Conservation (phyloP, 2,797 vertebrate species). For the Micrastur ruficollis region DNA sequence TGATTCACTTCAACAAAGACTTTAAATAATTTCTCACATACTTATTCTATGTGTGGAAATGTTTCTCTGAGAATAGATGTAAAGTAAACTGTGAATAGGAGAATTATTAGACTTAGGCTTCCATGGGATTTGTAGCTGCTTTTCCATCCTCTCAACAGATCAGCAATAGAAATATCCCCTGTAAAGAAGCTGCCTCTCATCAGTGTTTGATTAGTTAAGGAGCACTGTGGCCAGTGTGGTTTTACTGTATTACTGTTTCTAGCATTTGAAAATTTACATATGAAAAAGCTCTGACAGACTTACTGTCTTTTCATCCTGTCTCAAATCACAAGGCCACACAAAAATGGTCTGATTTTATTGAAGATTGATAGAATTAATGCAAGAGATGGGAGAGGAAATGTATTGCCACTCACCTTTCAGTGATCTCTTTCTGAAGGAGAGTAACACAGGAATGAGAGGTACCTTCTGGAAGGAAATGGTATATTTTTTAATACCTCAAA, state of each 20-base stretch:
- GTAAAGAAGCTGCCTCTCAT: constrained; percentile 39
- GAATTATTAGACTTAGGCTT: neutral
- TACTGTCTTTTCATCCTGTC: constrained; percentile 3
- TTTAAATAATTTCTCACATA: constrained; percentile 36
- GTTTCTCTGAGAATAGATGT: constrained; percentile 16
- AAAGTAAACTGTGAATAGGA: constrained; percentile 38
- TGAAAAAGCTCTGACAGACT: constrained; percentile 20
- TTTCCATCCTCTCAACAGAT: neutral
- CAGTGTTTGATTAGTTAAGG: constrained; percentile 54
- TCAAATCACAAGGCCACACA: neutral
- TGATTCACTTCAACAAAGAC: neutral
- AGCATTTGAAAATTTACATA: constrained; percentile 13
- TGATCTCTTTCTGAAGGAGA: neutral
- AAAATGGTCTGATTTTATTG: neutral
- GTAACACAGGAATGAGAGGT: neutral
- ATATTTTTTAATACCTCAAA: neutral
- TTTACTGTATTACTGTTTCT: constrained; percentile 66
- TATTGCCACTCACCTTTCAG: neutral
- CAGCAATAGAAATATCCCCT: neutral
- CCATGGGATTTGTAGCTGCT: neutral
- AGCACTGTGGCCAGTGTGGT: constrained; percentile 35
- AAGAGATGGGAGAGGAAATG: neutral
- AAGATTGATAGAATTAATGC: neutral
- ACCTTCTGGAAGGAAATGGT: neutral
- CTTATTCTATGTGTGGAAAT: constrained; percentile 46